Evolutionary conservation across 2,888 invertebrate genomes (phyloP).

Genomic region (Bombylius major): DNA sequence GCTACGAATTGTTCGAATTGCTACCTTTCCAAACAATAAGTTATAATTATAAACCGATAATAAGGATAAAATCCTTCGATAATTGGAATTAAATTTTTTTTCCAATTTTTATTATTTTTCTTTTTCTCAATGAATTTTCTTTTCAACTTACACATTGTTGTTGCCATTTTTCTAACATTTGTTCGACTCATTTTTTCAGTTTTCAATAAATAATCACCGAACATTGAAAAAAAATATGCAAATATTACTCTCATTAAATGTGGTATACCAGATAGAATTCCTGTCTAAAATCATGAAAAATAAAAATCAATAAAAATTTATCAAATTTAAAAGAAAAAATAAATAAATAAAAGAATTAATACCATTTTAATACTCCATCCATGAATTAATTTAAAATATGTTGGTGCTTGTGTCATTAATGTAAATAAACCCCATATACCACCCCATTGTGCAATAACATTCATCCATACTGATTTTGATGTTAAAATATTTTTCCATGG

Average conservation of each 20-base stretch:
- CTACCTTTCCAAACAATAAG: no score
- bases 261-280: slow-evolving; percentile 50
- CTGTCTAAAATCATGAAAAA: slow-evolving; percentile 29
- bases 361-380: slow-evolving; percentile 56
- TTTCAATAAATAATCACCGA: slow-evolving; percentile 46
- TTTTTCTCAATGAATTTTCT: background rate
- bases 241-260: slow-evolving; percentile 47
- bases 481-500: slow-evolving; percentile 50
- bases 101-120: no score
- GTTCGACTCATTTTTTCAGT: slow-evolving; percentile 45
- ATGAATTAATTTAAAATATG: slow-evolving; percentile 55
- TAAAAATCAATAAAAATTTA: background rate
- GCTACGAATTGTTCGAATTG: no score
- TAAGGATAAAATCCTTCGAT: no score
- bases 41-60: no score
- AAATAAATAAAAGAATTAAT: slow-evolving; percentile 17
- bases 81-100: no score
- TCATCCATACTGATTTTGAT: slow-evolving; percentile 50
- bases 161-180: slow-evolving; percentile 51
- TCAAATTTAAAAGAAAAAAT: background rate
- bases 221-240: slow-evolving; percentile 42
- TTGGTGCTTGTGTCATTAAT: slow-evolving; percentile 55
- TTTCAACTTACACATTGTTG: slow-evolving; percentile 40
- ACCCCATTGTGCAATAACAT: slow-evolving; percentile 51
- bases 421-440: slow-evolving; percentile 58